These are phyloP conservation scores for Balaeniceps rex DNA, from an alignment of 2,113 vertebrate species.

Conservation along the genomic window DNA sequence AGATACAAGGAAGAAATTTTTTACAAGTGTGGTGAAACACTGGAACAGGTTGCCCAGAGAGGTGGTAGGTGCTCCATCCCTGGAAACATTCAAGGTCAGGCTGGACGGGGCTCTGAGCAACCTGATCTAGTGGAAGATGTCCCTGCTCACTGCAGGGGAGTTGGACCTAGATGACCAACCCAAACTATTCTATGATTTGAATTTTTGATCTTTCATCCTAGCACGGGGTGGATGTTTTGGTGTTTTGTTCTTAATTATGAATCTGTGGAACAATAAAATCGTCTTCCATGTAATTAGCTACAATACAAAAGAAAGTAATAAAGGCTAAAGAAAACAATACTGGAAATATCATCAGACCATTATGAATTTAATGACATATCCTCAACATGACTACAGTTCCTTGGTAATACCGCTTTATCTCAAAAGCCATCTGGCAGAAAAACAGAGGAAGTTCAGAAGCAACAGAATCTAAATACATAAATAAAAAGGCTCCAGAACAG, in stretches of 20 bases:
- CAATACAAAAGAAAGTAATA: background rate
- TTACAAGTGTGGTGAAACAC: background rate
- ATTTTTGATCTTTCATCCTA: background rate
- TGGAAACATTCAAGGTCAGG: background rate
- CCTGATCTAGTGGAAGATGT: background rate
- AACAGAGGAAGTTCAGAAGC: background rate
- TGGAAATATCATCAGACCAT: background rate
- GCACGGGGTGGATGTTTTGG: background rate
- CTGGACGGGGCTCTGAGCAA: background rate
- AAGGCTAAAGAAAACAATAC: background rate
- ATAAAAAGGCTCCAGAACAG: background rate
- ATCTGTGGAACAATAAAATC: background rate
- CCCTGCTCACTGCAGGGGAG: background rate
- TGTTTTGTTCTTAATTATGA: background rate
- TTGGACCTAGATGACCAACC: background rate
- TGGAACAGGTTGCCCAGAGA: background rate
- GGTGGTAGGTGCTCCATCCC: background rate
- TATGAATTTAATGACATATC: background rate
- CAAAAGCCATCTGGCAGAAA: background rate
- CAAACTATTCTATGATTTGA: background rate
- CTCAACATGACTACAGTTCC: background rate
- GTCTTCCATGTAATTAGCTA: background rate
- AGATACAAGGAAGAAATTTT: background rate
- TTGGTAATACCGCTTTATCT: background rate
- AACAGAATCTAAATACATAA: background rate